A percentile compares a stretch with the other conserved stretches of the same genome.
These are phyloP conservation scores for Pseudorasbora parva DNA, from an alignment of 2,113 vertebrate genomes.

Conservation along the genomic window DNA sequence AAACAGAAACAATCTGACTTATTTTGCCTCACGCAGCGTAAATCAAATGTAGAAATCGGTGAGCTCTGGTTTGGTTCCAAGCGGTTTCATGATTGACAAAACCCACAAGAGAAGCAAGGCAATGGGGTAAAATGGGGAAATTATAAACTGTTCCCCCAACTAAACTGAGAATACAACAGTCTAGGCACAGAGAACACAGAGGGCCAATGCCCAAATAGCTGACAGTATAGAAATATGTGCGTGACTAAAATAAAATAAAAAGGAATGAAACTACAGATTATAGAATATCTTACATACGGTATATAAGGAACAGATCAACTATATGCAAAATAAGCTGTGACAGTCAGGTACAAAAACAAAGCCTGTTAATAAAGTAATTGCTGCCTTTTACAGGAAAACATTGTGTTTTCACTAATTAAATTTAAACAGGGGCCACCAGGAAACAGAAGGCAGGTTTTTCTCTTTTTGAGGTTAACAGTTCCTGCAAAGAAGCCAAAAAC, in stretches of 20 bases:
- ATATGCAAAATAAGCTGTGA: constrained; percentile 8
- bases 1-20: neutral
- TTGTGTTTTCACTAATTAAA: no score
- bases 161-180: constrained; percentile 46
- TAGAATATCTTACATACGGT: constrained; percentile 57
- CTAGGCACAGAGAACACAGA: constrained; percentile 69
- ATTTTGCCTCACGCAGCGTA: neutral
- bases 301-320: constrained; percentile 26
- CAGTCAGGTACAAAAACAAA: constrained; percentile 1
- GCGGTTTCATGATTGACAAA: neutral
- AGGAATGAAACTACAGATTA: constrained; percentile 64
- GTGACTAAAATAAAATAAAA: constrained; percentile 51
- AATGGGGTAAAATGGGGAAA: neutral
- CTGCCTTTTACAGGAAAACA: neutral
- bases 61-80: constrained; percentile 2
- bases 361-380: neutral
- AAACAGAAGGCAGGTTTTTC: neutral
- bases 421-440: neutral
- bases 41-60: neutral
- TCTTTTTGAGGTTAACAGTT: neutral
- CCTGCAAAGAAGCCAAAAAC: neutral
- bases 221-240: constrained; percentile 59
- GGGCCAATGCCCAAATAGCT: constrained; percentile 59
- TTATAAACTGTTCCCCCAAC: neutral
- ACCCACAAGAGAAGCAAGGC: neutral